Base-by-base conservation (phyloP, 2,113 vertebrate species). In the Chunga burmeisteri region DNA sequence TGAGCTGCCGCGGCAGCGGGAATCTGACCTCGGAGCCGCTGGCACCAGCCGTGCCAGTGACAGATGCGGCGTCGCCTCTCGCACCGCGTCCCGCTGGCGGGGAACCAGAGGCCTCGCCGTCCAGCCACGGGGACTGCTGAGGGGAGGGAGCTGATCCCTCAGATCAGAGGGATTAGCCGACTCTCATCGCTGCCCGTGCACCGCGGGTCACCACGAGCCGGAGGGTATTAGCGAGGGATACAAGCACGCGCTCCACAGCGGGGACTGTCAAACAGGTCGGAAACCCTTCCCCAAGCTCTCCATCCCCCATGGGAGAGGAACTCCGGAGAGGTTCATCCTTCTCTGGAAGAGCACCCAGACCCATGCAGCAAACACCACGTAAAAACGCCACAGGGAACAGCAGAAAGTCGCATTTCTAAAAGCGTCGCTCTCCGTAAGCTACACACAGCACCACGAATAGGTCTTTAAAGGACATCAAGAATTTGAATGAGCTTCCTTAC, bases 131-230 rank as follows among this genome's bases (percentile, higher is more conserved):
- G 49, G 53, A 36, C 61, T 81, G 67, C 55, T 3, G 1, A 25
- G 90, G 47, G 71, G 71, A 72, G 55, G 67, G 81, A 90, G 71
- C 71, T 86, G 93, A 88, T 90, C 90, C 71, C 74, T 46, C 19
- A 26, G 62, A 55, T 82, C 79, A 92, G 81, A 29, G 71, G 74
- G 71, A 93, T 90, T 77, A 88, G 34, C 61, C 0, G 1, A 15
- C 61, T 63, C 58, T 40, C 50, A 19, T 4, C 7, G 0, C 52
- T 72, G 72, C 78, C 29, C 1, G 7, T 25, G 15, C 0, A 0
- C 49, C 1, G 0, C 4, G 0, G 13, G 47, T 20, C 58, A 61
- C n/a, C 30, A 16, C 2, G 4, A 34, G 85, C 66, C 8, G 0
- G 7, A 46, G 46, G 78, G 53, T 53, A 55, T 29, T 53, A 42